These are phyloP conservation scores for Lampris megalopsis DNA, from an alignment of 2,113 vertebrate genomes.

Conservation along the genomic window DNA sequence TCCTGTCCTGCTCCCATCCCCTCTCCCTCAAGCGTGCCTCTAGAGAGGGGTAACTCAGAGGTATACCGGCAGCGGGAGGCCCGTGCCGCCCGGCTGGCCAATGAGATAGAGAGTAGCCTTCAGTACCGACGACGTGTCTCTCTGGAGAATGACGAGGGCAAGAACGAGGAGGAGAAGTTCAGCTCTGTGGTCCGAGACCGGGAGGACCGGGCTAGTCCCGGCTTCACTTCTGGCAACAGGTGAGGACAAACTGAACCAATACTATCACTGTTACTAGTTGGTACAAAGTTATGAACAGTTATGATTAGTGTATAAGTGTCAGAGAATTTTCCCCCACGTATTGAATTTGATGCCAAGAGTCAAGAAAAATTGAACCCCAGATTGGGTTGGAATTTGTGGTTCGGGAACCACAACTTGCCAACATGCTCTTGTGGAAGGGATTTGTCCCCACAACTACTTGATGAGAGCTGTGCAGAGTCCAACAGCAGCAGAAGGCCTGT, in stretches of 20 bases:
- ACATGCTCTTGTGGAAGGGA: too few species aligned
- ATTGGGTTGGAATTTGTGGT: too few species aligned
- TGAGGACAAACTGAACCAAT: not conserved
- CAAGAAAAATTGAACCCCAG: too few species aligned
- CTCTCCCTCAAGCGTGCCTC: constrained; percentile 79
- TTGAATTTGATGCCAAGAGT: too few species aligned
- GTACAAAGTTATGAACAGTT: too few species aligned
- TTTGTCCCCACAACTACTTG: too few species aligned
- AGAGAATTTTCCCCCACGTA: too few species aligned
- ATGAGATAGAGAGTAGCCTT: constrained; percentile 86
- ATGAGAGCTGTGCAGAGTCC: too few species aligned
- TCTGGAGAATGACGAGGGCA: constrained; percentile 87
- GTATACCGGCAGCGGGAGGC: constrained; percentile 86
- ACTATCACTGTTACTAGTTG: not conserved
- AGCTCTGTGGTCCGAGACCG: constrained; percentile 84
- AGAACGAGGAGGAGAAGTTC: constrained; percentile 87
- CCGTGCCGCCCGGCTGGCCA: constrained; percentile 84
- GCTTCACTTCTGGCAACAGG: constrained; percentile 59
- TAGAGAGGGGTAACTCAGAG: constrained; percentile 86
- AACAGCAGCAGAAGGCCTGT: too few species aligned
- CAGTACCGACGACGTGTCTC: constrained; percentile 86
- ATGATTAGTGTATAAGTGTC: too few species aligned
- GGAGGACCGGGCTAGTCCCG: constrained; percentile 81
- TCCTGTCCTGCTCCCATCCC: not conserved
- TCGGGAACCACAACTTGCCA: too few species aligned